Evolutionary conservation across 2,797 vertebrate species (phyloP).

Genomic region (Platyrinchus mystaceus): DNA sequence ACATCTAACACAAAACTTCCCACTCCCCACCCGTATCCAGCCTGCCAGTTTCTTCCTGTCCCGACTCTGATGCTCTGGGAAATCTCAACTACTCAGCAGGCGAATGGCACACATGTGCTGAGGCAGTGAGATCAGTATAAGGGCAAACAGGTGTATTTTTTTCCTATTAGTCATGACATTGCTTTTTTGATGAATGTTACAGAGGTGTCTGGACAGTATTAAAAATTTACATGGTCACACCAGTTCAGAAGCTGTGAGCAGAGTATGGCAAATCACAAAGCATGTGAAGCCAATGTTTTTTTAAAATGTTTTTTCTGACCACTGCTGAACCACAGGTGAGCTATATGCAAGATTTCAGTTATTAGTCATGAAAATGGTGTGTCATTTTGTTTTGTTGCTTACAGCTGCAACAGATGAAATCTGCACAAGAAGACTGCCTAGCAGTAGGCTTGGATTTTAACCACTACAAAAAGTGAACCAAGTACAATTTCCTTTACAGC

Average conservation of each 20-base stretch:
- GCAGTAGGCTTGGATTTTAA: background rate
- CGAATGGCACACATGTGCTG: rapidly evolving
- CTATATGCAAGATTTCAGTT: background rate
- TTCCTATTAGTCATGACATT: background rate
- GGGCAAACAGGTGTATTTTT: background rate
- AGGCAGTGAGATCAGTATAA: background rate
- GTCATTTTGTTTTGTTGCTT: background rate
- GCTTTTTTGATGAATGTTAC: background rate
- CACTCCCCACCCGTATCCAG: background rate
- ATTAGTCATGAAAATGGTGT: background rate
- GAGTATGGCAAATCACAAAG: background rate
- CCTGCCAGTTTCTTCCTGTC: background rate
- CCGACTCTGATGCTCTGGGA: background rate
- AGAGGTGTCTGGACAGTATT: background rate
- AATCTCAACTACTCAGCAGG: background rate
- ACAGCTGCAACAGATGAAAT: background rate
- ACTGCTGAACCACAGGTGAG: background rate
- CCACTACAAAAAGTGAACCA: background rate
- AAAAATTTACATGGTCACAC: background rate
- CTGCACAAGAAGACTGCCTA: background rate
- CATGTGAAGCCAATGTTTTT: rapidly evolving
- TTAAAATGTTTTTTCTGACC: background rate
- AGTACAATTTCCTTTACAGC: background rate
- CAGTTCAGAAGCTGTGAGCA: background rate
- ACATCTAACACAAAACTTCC: background rate